Base-by-base conservation (phyloP, 2,888 invertebrate genomes). In the Synergus gifuensis region DNA sequence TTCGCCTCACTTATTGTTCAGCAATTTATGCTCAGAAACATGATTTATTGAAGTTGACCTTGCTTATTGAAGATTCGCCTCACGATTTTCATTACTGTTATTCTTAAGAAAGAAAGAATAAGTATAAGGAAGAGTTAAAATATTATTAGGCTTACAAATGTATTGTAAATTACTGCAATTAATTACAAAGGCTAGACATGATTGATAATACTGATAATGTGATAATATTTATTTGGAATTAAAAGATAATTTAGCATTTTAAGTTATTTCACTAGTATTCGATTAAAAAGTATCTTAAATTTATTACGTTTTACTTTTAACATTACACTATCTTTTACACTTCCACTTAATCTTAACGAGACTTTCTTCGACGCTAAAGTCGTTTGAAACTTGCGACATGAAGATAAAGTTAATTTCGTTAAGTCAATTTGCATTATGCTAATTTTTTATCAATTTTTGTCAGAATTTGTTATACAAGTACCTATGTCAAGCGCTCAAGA, bases 21-120 rank as follows among this genome's bases (percentile, higher is more conserved):
- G 54, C 54, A 54, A 54, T 54, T 54, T 54, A 54, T 54, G 54
- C 54, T 54, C 54, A 8, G 54, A 54, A 54, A 54, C n/a, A n/a
- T 54, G 54, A 54, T 54, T 54, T 54, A 54, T 54, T 16, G n/a
- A 54, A n/a, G 54, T 54, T 54, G 54, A 54, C 54, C 54, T 54
- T 54, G 54, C 54, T n/a, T 54, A 54, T 54, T 16, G n/a, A n/a
- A 54, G 54, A 54, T 54, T 54, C 54, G n/a, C 54, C 54, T 54
- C 54, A 54, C 54, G 54, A 54, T 54, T 54, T 54, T 54, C 54
- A 54, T 54, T 54, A 54, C 28, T 28, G 54, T 54, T 54, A 16
- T 54, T 54, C n/a, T 54, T n/a, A 8, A 54, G 54, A 2, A 54
- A 54, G 54, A 54, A 54, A 54, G 28, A 28, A 28, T 28, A 54